Evolutionary conservation across 2,888 invertebrate species (phyloP), one percentile per base, ranked within the genome.

Genomic region (Aphrophora alni): DNA sequence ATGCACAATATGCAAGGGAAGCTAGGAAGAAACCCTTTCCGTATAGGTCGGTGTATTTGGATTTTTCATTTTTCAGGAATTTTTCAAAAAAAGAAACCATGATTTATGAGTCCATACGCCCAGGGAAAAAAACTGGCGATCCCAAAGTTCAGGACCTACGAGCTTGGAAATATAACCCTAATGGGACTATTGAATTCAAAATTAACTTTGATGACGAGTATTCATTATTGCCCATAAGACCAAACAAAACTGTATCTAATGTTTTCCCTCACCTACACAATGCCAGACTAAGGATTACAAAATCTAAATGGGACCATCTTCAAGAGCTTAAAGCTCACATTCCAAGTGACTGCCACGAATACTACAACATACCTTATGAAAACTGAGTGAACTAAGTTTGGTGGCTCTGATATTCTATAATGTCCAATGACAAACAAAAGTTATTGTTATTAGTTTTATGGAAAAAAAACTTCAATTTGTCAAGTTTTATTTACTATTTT

Each of bases 1-100:
- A 76, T 59, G 44, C 76, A 7, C 27, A 59, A 59, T 59, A 25
- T 44, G 59, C 51, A 24, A 76, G 27, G 24, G 59, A 76, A 25
- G 76, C 76, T n/a, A 76, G 76, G 27, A 76, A 76, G 51, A 44
- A 44, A 24, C 69, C 76, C n/a, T 77, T 77, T 28, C 76, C 76
- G 38, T 77, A 77, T 38, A 59, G 59, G 26, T 77, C 76, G n/a
- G 38, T 28, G 14, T 68, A 68, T 77, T 28, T 68, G 25, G 68
- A 51, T 68, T 59, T 25, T 26, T 21, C 24, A 25, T 76, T 76
- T 76, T 76, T 76, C 33, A 44, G 24, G 5, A n/a, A 59, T 59
- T 76, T 44, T 59, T 24, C 76, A 27, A 21, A 38, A n/a, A 68
- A 77, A 75, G 51, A 28, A 27, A 77, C 76, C 44, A 77, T 77